Evolutionary conservation across 2,888 invertebrate genomes (phyloP).

Genomic region (Spodoptera exigua): DNA sequence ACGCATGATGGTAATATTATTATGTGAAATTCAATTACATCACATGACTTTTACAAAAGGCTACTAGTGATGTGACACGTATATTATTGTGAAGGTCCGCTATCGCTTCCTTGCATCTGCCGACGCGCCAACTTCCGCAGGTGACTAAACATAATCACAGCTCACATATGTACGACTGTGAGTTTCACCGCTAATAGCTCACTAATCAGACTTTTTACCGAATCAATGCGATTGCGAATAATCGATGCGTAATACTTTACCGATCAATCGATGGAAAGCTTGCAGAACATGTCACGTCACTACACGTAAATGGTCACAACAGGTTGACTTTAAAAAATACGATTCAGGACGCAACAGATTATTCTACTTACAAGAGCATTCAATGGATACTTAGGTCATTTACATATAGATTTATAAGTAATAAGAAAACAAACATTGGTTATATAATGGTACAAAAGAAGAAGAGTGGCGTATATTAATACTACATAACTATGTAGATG

Average conservation of each 20-base stretch:
- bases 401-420: too few species aligned
- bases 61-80: neutral
- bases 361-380: neutral
- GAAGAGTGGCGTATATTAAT: too few species aligned
- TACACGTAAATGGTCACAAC: slow-evolving; percentile 8
- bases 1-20: too few species aligned
- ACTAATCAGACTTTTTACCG: slow-evolving; percentile 54
- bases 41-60: slow-evolving; percentile 7
- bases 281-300: slow-evolving; percentile 20
- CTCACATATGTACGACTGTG: slow-evolving; percentile 40
- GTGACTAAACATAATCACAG: slow-evolving; percentile 49
- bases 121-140: slow-evolving; percentile 39
- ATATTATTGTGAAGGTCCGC: slow-evolving; percentile 23
- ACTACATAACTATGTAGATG: too few species aligned
- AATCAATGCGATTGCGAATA: slow-evolving; percentile 51
- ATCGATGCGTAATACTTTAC: slow-evolving; percentile 51
- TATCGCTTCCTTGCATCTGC: slow-evolving; percentile 28
- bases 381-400: neutral
- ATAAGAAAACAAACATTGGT: too few species aligned
- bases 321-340: slow-evolving; percentile 6
- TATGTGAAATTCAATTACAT: neutral
- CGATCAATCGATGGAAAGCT: slow-evolving; percentile 54
- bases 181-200: slow-evolving; percentile 56
- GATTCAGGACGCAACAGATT: slow-evolving; percentile 9
- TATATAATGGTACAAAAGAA: too few species aligned